phyloP scores from a whole-genome alignment of 2,888 invertebrate species.

The Apotomis turbidana region DNA sequence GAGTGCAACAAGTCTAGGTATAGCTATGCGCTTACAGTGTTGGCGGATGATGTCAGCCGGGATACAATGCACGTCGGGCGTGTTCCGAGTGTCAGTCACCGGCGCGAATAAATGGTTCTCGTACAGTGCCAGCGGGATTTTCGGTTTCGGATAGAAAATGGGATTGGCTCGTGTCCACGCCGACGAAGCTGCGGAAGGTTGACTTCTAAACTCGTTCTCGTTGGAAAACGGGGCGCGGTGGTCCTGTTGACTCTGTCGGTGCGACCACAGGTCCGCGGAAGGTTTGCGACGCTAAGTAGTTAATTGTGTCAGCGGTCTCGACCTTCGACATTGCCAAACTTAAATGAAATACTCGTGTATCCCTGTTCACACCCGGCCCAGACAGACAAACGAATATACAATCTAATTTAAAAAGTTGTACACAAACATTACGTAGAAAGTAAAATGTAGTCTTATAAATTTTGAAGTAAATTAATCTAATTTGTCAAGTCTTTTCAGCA shows the following conservation, averaged over 20 bases:
- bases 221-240: conserved; percentile 43
- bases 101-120: conserved; percentile 59
- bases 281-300: conserved; percentile 57
- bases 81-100: conserved; percentile 57
- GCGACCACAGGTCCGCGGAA: conserved; percentile 44
- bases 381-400: not conserved
- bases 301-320: conserved; percentile 58
- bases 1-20: conserved; percentile 62
- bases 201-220: conserved; percentile 61
- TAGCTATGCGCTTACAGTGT: conserved; percentile 49
- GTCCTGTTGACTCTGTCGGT: conserved; percentile 25
- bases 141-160: conserved; percentile 67
- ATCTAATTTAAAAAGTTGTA: not conserved
- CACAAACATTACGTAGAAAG: too few species aligned
- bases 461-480: not conserved
- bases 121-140: conserved; percentile 59
- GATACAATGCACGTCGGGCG: conserved; percentile 62
- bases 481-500: not conserved
- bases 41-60: conserved; percentile 60
- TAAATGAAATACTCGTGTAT: conserved; percentile 58
- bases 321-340: conserved; percentile 51
- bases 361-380: conserved; percentile 17
- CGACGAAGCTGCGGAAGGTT: conserved; percentile 58
- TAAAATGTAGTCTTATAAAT: not conserved
- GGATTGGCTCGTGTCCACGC: conserved; percentile 64